phyloP scores from a whole-genome alignment of 2,113 vertebrate species.

The Tamias sibiricus region DNA sequence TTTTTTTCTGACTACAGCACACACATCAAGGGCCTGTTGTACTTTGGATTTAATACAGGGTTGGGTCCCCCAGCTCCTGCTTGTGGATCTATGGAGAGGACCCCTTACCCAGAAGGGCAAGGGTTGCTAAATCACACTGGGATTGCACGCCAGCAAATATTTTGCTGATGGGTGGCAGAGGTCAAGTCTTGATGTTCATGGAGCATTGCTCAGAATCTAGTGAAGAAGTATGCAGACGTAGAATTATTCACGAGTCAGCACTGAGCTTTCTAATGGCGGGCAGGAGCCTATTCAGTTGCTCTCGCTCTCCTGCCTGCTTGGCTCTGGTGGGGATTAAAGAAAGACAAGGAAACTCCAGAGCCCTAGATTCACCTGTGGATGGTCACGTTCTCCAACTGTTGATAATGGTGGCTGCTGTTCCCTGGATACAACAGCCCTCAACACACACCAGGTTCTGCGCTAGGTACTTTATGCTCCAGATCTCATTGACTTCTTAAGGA shows the following conservation, averaged over 20 bases:
- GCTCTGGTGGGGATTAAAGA: neutral
- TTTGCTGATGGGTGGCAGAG: too few species aligned
- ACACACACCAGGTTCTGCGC: fast-evolving
- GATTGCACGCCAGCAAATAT: too few species aligned
- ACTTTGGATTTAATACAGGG: neutral
- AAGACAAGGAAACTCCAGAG: neutral
- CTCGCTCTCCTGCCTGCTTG: neutral
- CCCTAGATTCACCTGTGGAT: too few species aligned
- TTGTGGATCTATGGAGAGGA: neutral
- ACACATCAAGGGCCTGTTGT: too few species aligned
- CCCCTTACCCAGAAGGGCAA: neutral
- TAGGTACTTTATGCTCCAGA: neutral
- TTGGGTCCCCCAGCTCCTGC: neutral
- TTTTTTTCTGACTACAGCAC: neutral
- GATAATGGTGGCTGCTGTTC: fast-evolving
- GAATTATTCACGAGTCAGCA: neutral
- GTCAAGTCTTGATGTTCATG: neutral
- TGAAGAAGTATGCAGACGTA: neutral
- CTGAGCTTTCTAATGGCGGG: neutral
- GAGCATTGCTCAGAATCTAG: fast-evolving
- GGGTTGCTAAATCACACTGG: neutral
- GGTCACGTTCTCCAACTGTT: neutral
- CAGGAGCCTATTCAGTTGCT: fast-evolving
- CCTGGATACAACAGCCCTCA: fast-evolving
- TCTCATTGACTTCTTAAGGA: neutral